A percentile compares a stretch with the other conserved stretches of the same genome.
Evolutionary conservation across 2,113 vertebrate genomes (phyloP).

Genomic region (Chaetodon trifascialis): DNA sequence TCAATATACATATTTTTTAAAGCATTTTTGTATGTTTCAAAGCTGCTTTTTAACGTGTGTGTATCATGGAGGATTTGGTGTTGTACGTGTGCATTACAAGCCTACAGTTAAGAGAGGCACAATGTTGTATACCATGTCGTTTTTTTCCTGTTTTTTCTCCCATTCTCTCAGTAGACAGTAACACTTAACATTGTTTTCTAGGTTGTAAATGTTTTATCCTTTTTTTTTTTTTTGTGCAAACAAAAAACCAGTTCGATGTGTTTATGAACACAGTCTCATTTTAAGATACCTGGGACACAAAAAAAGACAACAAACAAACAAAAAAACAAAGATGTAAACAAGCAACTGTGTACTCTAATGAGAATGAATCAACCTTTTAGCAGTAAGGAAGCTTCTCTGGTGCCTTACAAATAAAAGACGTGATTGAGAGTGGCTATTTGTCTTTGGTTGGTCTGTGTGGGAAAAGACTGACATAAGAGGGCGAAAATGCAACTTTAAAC

Average conservation of each 20-base stretch:
- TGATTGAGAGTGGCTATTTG: conserved; percentile 76
- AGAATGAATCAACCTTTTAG: conserved; percentile 85
- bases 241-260: conserved; percentile 78
- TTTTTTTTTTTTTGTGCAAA: conserved; percentile 76
- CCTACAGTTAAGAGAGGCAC: conserved; percentile 74
- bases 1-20: conserved; percentile 87
- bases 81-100: conserved; percentile 78
- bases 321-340: conserved; percentile 74
- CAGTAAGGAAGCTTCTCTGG: conserved; percentile 89
- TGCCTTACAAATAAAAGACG: conserved; percentile 89
- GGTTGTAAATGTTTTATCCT: conserved; percentile 79
- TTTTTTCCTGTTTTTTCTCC: conserved; percentile 50
- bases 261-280: conserved; percentile 79
- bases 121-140: conserved; percentile 71
- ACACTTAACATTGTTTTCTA: conserved; percentile 76
- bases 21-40: conserved; percentile 88
- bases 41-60: conserved; percentile 85
- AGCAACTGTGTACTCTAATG: conserved; percentile 79
- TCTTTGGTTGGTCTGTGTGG: conserved; percentile 28
- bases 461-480: not conserved
- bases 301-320: conserved; percentile 14
- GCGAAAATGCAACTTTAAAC: not conserved
- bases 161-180: conserved; percentile 68
- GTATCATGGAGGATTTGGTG: conserved; percentile 78
- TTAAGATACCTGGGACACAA: conserved; percentile 66